A percentile compares a stretch with the other conserved stretches of the same genome.
These are phyloP conservation scores for Macquaria ambigua DNA, from an alignment of 2,113 vertebrate genomes.

Conservation along the genomic window DNA sequence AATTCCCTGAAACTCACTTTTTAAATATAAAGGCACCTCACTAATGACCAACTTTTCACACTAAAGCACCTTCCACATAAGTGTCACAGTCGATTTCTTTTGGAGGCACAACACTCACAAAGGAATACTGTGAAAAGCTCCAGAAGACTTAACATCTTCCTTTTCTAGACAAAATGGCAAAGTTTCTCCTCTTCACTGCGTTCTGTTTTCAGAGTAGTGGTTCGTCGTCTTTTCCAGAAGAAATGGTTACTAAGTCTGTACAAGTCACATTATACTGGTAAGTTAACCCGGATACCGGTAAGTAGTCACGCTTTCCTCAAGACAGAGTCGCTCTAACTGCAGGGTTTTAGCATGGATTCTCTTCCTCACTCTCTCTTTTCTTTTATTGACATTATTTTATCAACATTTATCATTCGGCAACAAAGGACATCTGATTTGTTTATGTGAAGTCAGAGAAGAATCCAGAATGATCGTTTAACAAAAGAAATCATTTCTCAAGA, in stretches of 20 bases:
- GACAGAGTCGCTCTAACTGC: background rate
- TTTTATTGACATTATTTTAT: background rate
- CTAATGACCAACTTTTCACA: background rate
- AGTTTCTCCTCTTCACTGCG: background rate
- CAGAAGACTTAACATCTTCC: background rate
- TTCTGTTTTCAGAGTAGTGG: background rate
- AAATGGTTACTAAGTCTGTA: background rate
- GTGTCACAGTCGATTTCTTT: background rate
- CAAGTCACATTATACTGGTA: background rate
- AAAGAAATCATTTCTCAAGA: background rate
- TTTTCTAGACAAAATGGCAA: background rate
- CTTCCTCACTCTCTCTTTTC: background rate
- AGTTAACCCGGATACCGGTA: conserved; percentile 6
- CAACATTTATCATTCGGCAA: background rate
- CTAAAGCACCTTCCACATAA: background rate
- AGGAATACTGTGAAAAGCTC: background rate
- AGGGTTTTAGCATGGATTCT: background rate
- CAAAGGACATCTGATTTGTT: background rate
- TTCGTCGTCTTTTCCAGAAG: background rate
- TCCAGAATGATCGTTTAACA: background rate
- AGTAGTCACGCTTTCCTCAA: background rate
- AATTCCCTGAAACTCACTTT: background rate
- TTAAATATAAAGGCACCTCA: background rate
- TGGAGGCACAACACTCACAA: background rate
- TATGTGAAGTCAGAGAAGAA: background rate